Percentiles rank a stretch among this genome's conserved stretches.
These are phyloP conservation scores for Pangasius macronema DNA, from an alignment of 2,797 vertebrate species.

Conservation along the genomic window DNA sequence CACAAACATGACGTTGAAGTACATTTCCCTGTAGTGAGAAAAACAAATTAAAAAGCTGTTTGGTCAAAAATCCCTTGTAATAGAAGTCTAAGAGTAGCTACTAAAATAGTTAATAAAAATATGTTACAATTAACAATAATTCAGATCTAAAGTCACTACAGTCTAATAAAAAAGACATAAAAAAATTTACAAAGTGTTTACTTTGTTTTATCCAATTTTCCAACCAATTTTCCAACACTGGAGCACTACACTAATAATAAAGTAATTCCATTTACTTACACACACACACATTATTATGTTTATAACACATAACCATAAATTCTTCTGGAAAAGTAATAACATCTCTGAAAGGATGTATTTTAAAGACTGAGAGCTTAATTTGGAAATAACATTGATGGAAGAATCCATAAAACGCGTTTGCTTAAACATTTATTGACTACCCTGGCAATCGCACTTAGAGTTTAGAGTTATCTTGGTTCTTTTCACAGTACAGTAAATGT, in stretches of 20 bases:
- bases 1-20: neutral
- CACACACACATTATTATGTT: neutral
- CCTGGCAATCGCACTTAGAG: neutral
- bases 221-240: neutral
- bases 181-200: too few relatives aligned
- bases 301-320: neutral
- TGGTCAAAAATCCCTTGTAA: neutral
- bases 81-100: neutral
- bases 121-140: neutral
- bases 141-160: neutral
- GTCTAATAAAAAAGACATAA: too few relatives aligned
- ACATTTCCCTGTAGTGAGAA: neutral
- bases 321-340: neutral
- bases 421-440: neutral
- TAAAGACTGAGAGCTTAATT: neutral
- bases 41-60: neutral
- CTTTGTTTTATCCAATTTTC: neutral
- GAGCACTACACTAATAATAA: neutral
- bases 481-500: neutral
- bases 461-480: neutral
- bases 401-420: neutral
- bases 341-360: neutral
- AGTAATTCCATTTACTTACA: neutral
- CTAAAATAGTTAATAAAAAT: neutral
- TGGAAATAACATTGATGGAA: neutral